Percentiles rank a stretch among this genome's conserved stretches.
These are phyloP conservation scores for Leptopilina boulardi DNA, from an alignment of 1,140 invertebrate species.

Conservation along the genomic window DNA sequence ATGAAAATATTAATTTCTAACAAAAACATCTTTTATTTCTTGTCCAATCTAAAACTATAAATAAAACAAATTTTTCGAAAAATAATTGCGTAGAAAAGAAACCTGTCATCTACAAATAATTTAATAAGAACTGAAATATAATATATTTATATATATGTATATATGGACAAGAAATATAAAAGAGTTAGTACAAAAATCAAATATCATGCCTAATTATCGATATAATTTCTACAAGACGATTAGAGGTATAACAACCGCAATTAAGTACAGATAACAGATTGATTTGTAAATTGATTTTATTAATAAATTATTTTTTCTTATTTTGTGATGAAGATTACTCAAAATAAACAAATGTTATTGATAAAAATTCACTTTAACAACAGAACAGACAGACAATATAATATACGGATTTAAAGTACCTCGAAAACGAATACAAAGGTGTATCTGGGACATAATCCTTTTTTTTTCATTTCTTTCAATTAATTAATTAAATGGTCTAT, in stretches of 20 bases:
- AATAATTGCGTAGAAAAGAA: not conserved
- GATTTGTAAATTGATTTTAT: slow-evolving; percentile 75
- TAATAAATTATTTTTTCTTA: slow-evolving; percentile 75
- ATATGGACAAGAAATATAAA: slow-evolving; percentile 3
- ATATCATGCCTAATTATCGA: slow-evolving; percentile 6
- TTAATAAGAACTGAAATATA: slow-evolving; percentile 8
- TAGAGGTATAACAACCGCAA: slow-evolving; percentile 18
- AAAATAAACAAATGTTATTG: slow-evolving; percentile 74
- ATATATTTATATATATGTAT: not conserved
- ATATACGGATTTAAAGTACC: slow-evolving; percentile 68
- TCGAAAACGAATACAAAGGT: slow-evolving; percentile 65
- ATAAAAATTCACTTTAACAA: slow-evolving; percentile 74
- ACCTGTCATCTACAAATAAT: slow-evolving; percentile 5
- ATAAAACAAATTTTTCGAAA: not conserved
- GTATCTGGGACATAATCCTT: slow-evolving; percentile 59
- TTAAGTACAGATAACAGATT: slow-evolving; percentile 54
- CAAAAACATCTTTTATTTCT: not conserved
- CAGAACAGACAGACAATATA: slow-evolving; percentile 71
- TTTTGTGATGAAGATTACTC: slow-evolving; percentile 72
- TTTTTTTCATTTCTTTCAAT: slow-evolving; percentile 50
- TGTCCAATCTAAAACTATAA: not conserved
- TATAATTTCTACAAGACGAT: slow-evolving; percentile 7
- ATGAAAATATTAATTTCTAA: slow-evolving; percentile 1
- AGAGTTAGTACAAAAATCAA: slow-evolving; percentile 21
- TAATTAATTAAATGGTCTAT: slow-evolving; percentile 68